Conservation (phyloP, 37 sponge, comb jelly and placozoan genomes). For the Diacarnus erythraeanus region DNA sequence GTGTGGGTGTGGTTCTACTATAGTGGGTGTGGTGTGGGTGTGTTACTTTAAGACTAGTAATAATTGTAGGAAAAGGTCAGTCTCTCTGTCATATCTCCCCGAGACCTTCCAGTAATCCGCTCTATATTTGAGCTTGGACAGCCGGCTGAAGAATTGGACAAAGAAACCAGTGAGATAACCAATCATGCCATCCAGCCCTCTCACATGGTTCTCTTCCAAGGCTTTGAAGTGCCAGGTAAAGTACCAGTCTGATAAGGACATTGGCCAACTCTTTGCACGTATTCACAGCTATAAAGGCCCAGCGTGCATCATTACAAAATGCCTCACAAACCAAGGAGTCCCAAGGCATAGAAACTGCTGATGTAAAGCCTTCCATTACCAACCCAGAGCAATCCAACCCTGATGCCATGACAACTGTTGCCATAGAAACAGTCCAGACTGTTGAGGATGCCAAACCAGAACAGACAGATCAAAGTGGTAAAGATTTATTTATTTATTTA, state of each 20-base stretch:
- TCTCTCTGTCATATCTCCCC: conserved; percentile 42
- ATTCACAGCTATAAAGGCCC: not conserved
- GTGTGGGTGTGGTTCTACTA: too few species aligned
- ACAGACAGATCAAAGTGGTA: not conserved
- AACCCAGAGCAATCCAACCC: not conserved
- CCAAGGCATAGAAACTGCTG: not conserved
- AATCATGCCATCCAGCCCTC: conserved; percentile 40
- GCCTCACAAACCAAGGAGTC: not conserved
- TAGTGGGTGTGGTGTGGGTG: too few species aligned
- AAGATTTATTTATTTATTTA: not conserved
- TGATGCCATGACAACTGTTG: not conserved
- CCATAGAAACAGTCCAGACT: not conserved
- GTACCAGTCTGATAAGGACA: not conserved
- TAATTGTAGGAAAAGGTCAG: conserved; percentile 11
- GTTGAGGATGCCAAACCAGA: not conserved
- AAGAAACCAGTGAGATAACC: not conserved
- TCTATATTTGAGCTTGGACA: conserved; percentile 30
- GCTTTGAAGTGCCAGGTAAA: conserved; percentile 40
- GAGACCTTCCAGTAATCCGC: not conserved
- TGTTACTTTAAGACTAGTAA: too few species aligned
- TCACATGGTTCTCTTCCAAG: conserved; percentile 46
- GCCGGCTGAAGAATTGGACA: not conserved
- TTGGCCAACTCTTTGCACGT: not conserved
- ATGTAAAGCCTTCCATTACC: not conserved
- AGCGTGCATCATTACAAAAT: too few species aligned